These are phyloP conservation scores for Taxidea taxus DNA, from an alignment of 2,113 vertebrate species.

Conservation along the genomic window DNA sequence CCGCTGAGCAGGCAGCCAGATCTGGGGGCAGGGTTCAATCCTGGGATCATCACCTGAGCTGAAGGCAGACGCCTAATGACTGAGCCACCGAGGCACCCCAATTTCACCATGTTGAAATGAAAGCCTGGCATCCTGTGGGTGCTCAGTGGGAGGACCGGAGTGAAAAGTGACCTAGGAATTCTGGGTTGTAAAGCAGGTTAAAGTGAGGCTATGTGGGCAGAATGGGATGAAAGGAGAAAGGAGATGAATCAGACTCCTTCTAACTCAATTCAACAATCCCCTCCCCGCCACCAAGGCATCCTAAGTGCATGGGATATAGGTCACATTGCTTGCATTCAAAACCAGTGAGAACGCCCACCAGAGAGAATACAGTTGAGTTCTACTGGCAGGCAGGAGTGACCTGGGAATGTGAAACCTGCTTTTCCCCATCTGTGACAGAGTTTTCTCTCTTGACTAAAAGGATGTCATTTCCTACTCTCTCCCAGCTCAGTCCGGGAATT, in stretches of 20 bases:
- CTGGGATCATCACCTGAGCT: too few relatives aligned
- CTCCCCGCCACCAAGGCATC: rapidly evolving
- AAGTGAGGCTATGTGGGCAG: rapidly evolving
- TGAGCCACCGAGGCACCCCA: too few relatives aligned
- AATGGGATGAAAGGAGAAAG: not conserved
- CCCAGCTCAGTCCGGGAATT: not conserved
- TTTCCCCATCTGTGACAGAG: not conserved
- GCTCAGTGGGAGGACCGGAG: not conserved
- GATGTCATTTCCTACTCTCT: not conserved
- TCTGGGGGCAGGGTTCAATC: too few relatives aligned
- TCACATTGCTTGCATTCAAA: not conserved
- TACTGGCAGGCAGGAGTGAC: rapidly evolving
- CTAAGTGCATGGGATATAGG: not conserved
- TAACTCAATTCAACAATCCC: not conserved
- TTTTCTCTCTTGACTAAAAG: not conserved
- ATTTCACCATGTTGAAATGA: not conserved
- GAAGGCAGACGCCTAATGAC: too few relatives aligned
- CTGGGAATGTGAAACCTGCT: not conserved
- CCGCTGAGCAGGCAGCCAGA: too few relatives aligned
- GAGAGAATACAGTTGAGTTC: not conserved
- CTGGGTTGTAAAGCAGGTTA: not conserved
- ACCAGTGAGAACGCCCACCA: not conserved
- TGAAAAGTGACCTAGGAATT: too few relatives aligned
- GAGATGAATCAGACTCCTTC: not conserved
- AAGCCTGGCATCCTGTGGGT: not conserved